Percentiles rank a stretch among this genome's conserved stretches.
Conservation (phyloP, 1,140 invertebrate genomes). For the Drosophila rhopaloa region DNA sequence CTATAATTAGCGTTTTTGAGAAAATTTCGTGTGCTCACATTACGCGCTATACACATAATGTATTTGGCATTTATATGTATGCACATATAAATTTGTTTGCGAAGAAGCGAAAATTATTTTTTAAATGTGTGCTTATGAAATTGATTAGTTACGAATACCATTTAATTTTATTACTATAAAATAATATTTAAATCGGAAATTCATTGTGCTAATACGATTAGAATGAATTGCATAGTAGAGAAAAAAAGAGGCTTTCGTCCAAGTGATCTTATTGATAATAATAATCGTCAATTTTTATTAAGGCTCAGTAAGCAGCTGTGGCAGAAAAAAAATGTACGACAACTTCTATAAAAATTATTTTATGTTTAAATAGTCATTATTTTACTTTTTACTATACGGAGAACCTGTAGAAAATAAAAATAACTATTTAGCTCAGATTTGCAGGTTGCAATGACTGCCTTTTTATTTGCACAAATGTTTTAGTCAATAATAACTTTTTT, state of each 20-base stretch:
- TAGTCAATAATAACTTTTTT: too few species aligned
- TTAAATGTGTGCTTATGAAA: neutral
- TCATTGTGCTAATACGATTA: neutral
- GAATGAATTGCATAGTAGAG: constrained; percentile 73
- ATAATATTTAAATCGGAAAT: neutral
- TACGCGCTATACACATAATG: neutral
- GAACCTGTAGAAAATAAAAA: too few species aligned
- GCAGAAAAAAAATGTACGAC: constrained; percentile 69
- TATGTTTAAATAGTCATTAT: neutral
- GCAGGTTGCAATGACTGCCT: too few species aligned
- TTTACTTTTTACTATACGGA: neutral
- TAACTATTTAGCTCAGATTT: too few species aligned
- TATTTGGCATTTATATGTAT: neutral
- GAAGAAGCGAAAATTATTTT: neutral
- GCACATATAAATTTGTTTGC: neutral
- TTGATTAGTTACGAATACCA: neutral
- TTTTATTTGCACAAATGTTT: too few species aligned
- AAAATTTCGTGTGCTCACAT: constrained; percentile 17
- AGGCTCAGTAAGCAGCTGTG: constrained; percentile 87
- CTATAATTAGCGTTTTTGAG: constrained; percentile 44
- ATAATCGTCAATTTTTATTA: constrained; percentile 91
- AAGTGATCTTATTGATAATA: constrained; percentile 92
- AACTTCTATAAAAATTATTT: constrained; percentile 6
- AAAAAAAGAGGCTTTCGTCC: constrained; percentile 91
- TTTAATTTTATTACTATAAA: neutral